A percentile compares a stretch with the other conserved stretches of the same genome.
phyloP scores from a whole-genome alignment of 2,888 invertebrate genomes.

The Dolomedes plantarius region DNA sequence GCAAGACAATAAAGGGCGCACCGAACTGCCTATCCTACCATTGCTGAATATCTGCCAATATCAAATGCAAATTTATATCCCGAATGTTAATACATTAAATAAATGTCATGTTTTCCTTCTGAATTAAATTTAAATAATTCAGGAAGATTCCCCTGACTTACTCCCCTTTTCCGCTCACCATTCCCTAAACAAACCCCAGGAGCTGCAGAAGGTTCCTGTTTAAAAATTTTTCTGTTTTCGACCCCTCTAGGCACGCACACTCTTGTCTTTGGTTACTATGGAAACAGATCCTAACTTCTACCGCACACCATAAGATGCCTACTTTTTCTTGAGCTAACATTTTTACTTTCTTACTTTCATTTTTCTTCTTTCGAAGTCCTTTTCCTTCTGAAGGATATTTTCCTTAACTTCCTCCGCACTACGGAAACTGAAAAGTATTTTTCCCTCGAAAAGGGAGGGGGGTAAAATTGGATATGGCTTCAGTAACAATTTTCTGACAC shows the following conservation, averaged over 20 bases:
- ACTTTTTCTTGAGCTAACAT: conserved; percentile 13
- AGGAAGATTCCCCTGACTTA: not conserved
- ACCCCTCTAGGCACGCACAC: conserved; percentile 41
- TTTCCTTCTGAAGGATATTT: conserved; percentile 26
- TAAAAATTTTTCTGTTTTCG: conserved; percentile 48
- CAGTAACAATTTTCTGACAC: conserved; percentile 33
- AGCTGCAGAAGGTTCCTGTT: conserved; percentile 8
- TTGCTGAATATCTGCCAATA: no score
- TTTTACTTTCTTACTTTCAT: conserved; percentile 28
- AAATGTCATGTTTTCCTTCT: no score
- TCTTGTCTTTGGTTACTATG: conserved; percentile 61
- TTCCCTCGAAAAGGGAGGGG: not conserved
- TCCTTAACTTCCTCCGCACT: conserved; percentile 35
- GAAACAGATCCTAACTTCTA: conserved; percentile 40
- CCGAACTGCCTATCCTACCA: no score
- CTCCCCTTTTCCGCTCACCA: not conserved
- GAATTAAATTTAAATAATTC: no score
- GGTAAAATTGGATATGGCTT: not conserved
- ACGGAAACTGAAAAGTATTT: conserved; percentile 51
- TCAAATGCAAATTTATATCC: no score
- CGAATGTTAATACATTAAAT: no score
- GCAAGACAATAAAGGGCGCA: no score
- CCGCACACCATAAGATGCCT: conserved; percentile 22
- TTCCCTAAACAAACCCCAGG: not conserved
- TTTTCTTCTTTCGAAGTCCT: conserved; percentile 26